Evolutionary conservation across 64 coral and sea anemone genomes (phyloP), one percentile per base, ranked within the genome.

Genomic region (Orbicella faveolata): DNA sequence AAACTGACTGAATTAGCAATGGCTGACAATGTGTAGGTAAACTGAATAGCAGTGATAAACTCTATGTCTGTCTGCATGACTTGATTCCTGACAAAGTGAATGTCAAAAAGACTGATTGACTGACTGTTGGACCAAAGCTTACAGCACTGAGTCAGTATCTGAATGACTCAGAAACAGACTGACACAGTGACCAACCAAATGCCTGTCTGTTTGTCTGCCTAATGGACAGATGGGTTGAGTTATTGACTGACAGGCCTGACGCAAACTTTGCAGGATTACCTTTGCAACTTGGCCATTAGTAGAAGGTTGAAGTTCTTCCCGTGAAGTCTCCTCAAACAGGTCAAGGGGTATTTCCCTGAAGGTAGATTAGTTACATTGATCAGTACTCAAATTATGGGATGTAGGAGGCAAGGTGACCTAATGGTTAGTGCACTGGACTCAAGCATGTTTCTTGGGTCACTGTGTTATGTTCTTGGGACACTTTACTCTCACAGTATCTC

Each of bases 291-390:
- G 52, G 16, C 90, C 90, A 37, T 87, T 64, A 52, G 90, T 92
- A 51, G 90, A 87, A 57, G 90, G 90, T 54, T 92, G 83, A 92
- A 92, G 79, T 52, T 86, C 83, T 80, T 78, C 75, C n/a, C 73
- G 30, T 33, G 88, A 39, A 12, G 62, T 23, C 44, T 87, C 84
- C 6, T 87, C 74, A 41, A 77, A 79, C 15, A 92, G 55, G n/a
- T 64, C 83, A 52, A 92, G 90, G 23, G 61, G 25, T 79, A 92
- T 61, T 87, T 87, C 90, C 52, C 90, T 92, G 16, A 14, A 39
- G 15, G 30, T 52, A 81, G 7, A 66, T 17, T 20, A 66, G 16
- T 20, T 20, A 19, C 15, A 20, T 63, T 30, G 30, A 30, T 30
- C 12, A 16, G 19, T 16, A 63, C 19, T 16, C 1, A 66, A 5